A percentile compares a stretch with the other conserved stretches of the same genome.
phyloP scores from a whole-genome alignment of 2,797 vertebrate genomes.

The Buphagus erythrorhynchus region DNA sequence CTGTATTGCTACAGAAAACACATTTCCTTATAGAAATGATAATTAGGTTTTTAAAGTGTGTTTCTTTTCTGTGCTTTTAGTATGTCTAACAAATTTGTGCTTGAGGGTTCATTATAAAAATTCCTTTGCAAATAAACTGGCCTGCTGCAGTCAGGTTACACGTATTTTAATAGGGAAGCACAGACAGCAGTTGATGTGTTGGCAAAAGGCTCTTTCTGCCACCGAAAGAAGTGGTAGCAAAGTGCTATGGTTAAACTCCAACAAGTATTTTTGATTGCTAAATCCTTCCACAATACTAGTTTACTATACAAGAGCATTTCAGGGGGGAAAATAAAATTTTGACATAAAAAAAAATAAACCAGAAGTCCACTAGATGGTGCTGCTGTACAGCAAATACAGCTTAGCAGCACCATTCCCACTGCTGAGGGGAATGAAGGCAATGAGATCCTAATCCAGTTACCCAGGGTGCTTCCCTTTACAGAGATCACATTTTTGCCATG shows the following conservation, averaged over 20 bases:
- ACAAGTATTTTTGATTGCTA: neutral
- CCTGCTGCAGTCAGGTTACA: neutral
- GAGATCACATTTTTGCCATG: neutral
- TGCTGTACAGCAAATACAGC: neutral
- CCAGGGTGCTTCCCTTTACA: neutral
- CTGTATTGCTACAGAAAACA: neutral
- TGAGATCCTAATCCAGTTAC: fast-evolving
- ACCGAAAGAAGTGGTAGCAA: neutral
- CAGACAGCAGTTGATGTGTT: fast-evolving
- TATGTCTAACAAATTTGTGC: neutral
- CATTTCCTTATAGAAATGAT: neutral
- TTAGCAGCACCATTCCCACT: neutral
- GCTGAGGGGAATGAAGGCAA: neutral
- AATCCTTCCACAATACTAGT: neutral
- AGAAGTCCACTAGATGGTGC: slow-evolving; percentile 35
- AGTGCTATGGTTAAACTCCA: neutral
- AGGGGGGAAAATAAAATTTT: fast-evolving
- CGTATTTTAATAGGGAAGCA: neutral
- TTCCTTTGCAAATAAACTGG: neutral
- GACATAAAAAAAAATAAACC: neutral
- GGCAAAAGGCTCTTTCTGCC: neutral
- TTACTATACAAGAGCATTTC: neutral
- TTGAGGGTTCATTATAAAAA: neutral
- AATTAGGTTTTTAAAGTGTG: fast-evolving
- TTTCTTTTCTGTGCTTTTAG: neutral